Evolutionary conservation across 2,888 invertebrate species (phyloP), one percentile per base, ranked within the genome.

Genomic region (Macrosiphum euphorbiae): DNA sequence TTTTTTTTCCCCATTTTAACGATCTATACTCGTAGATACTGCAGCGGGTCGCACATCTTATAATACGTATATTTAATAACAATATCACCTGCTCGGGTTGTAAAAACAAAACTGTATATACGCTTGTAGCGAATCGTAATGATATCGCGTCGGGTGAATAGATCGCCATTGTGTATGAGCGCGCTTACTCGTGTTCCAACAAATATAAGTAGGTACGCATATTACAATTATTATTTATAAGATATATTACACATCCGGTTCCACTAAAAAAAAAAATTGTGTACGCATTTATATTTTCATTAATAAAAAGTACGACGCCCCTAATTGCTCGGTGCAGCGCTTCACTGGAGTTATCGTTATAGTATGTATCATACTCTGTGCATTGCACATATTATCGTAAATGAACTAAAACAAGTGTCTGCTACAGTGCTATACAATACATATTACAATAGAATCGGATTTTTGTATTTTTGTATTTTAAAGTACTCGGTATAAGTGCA

Each of bases 1-100:
- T 67, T 88, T 58, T 93, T 61, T 50, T 28, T 44, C 52, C n/a
- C 24, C 26, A 28, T 61, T 90, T 90, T 90, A 90, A 94, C 61
- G 93, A 90, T 94, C 93, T 52, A 13, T 94, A 94, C 86, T 67
- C 92, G 88, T n/a, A 67, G 87, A 67, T 67, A 88, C n/a, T 28
- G 20, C 28, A 5, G 35, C 52, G 16, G 67, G 67, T 88, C 67
- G 50, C 44, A 84, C 44, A 78, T 78, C 78, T 78, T 78, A 28
- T 44, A 41, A 88, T 41, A 67, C 58, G n/a, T 41, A 41, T 50
- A 52, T 50, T 88, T 88, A 88, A n/a, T n/a, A 87, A 50, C 13
- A 52, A 55, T 41, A 91, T 41, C 88, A 88, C 88, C 88, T 88
- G 88, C 88, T n/a, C 67, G 88, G 88, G 92, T 61, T 61, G 92